Evolutionary conservation across 2,113 vertebrate genomes (phyloP), one percentile per base, ranked within the genome.

Genomic region (Euleptes europaea): DNA sequence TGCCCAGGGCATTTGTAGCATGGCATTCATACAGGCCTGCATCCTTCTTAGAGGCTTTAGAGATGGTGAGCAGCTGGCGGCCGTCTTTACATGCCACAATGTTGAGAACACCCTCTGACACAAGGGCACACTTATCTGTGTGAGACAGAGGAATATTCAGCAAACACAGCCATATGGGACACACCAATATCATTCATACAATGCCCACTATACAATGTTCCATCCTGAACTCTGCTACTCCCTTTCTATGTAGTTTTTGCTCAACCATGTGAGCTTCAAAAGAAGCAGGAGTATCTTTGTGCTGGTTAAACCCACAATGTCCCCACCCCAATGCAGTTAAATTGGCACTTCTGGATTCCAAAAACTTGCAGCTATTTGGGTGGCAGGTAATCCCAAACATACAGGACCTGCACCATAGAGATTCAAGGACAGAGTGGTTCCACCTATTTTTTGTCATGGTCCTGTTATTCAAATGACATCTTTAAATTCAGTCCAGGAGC

Each of bases 11-110:
- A 2, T 98, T 99, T 70, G 97, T 95, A 0, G 98, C 99, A 28
- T 98, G 97, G 85, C 99, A 99, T 90, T 99, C 98, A 0, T 99
- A 99, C 13, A 99, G 95, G 19, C 99, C 99, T 0, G 98, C 96
- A 0, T 99, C 98, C 86, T 97, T 97, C 94, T 97, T 97, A 91
- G 96, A 97, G 7, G 96, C 97, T 88, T 97, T 97, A 94, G 98
- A 89, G 31, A 99, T 98, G 95, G 98, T 99, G 87, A 99, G 97
- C 86, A 99, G 96, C 95, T 99, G 98, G 9, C 98, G 94, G 2
- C 98, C 98, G 0, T 99, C 99, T 51, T 98, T 98, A 85, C 98
- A 99, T 86, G 98, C 97, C 15, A 98, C 91, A 9, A 98, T 95
- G 8, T 97, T 97, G 95, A 99, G 96, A 0, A 95, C 95, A 0